Evolutionary conservation across 1,140 invertebrate species (phyloP).

Genomic region (Hestina assimilis): DNA sequence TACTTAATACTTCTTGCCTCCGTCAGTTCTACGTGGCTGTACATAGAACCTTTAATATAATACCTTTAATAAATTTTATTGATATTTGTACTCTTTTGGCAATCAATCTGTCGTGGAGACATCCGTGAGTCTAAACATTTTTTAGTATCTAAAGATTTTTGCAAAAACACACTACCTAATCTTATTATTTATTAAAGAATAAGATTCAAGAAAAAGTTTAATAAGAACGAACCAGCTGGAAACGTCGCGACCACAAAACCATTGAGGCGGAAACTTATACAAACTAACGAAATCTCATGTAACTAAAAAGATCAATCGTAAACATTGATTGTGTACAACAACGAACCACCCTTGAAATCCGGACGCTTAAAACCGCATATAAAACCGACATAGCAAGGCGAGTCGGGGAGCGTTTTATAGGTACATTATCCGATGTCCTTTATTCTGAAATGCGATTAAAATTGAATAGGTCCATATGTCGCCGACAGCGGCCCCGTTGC

Average conservation of each 20-base stretch:
- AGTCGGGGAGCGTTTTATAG: constrained; percentile 64
- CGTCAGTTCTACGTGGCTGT: constrained; percentile 1
- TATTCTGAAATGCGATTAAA: constrained; percentile 77
- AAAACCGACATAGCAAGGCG: constrained; percentile 62
- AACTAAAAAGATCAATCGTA: constrained; percentile 70
- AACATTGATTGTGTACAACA: constrained; percentile 67
- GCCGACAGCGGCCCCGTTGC: constrained; percentile 58
- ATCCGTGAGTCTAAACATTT: no score
- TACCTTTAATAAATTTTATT: no score
- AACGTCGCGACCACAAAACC: constrained; percentile 23
- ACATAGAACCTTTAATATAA: no score
- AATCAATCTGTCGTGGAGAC: no score
- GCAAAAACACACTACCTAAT: no score
- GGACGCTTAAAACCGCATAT: constrained; percentile 60
- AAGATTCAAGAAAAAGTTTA: no score
- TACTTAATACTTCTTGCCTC: constrained; percentile 31
- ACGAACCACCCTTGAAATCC: constrained; percentile 62
- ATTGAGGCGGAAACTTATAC: constrained; percentile 44
- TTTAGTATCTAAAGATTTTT: no score
- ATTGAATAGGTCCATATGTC: constrained; percentile 76
- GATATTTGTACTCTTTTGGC: no score
- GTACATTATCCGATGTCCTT: constrained; percentile 72
- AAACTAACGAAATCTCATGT: constrained; percentile 43
- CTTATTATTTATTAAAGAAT: no score
- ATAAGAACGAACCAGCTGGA: constrained; percentile 7